Base-by-base conservation (phyloP, 2,113 vertebrate species). In the Gobius niger region DNA sequence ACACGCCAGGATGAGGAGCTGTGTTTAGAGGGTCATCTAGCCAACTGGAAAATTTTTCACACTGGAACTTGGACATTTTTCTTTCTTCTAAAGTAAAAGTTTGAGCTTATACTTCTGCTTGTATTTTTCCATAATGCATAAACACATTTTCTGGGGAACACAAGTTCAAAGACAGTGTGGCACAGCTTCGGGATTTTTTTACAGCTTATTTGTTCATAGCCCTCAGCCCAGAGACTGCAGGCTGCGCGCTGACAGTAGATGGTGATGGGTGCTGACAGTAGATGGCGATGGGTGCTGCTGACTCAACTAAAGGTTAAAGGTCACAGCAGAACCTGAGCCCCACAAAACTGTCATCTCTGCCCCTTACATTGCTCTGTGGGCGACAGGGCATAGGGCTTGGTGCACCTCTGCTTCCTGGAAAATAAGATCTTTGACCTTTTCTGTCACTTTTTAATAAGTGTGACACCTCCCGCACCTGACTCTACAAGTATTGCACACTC, bases 311-410 rank as follows among this genome's bases (percentile, higher is more conserved):
- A 66, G 83, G 80, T 75, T 72, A 13, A 62, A 51, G 70, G 77
- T 51, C 41, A 15, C 64, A 44, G 13, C 16, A 61, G 63, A 69
- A 81, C 77, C 65, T 34, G 72, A 86, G 78, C 86, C 80, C 72
- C 88, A 85, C 79, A 84, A 74, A 34, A 73, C 75, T 85, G 88
- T 87, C 84, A 85, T 40, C 42, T 7, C 76, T 42, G 64, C 41
- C 47, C 47, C 24, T 46, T 68, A 64, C 64, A 0, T n/a, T 68
- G 67, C 41, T 67, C 57, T 5, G 44, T 7, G 76, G 76, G 72
- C 68, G 77, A 82, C 60, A 49, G 69, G 71, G 34, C 68, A 46
- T 4, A 16, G 62, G 63, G 74, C 82, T 79, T 77, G 78, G 13
- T 24, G 63, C n/a, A 44, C 64, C 53, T 63, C 13, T 63, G 46